Evolutionary conservation across 2,888 invertebrate genomes (phyloP), one percentile per base, ranked within the genome.

Genomic region (Chelonus formosanus): DNA sequence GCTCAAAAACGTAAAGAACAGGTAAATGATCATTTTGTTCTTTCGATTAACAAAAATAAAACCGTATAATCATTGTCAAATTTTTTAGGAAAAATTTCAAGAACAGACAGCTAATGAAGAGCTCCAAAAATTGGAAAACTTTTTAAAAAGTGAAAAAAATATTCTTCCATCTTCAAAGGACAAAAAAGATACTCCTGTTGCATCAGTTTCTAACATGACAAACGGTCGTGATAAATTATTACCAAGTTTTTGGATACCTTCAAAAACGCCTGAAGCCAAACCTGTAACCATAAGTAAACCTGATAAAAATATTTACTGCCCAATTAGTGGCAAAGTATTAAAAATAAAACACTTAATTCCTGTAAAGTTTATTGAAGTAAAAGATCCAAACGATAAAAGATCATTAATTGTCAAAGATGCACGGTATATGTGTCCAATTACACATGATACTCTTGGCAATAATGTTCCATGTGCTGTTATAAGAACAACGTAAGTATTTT

Each of bases 221-320:
- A 90, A 90, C 76, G 92, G 91, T 0, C 89, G 90, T 77, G 91
- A 94, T 66, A 94, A 94, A 80, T 86, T 91, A 71, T 85, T 98
- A 53, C 97, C 98, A 0, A 96, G 96, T 85, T 98, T 97, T 84
- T 98, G 98, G 98, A 89, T 98, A 65, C 98, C 99, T 0, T 93
- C 94, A 0, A 91, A 97, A 82, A 92, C 97, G 6, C 97, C 97
- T 0, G 90, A 93, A 79, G 94, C 96, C 0, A 92, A 92, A 72
- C 85, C 88, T 68, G 81, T 86, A 64, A 86, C 89, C 0, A 77
- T 93, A 0, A 85, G 89, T 65, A 95, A 95, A 83, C 95, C 95
- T n/a, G 91, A 91, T 75, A 90, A 89, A 75, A 90, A 88, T 63
- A 89, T 96, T 43, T 89, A 89, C 57, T 96, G 96, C 79, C 96